Evolutionary conservation across 2,888 invertebrate genomes (phyloP).

Genomic region (Poecilus cupreus): DNA sequence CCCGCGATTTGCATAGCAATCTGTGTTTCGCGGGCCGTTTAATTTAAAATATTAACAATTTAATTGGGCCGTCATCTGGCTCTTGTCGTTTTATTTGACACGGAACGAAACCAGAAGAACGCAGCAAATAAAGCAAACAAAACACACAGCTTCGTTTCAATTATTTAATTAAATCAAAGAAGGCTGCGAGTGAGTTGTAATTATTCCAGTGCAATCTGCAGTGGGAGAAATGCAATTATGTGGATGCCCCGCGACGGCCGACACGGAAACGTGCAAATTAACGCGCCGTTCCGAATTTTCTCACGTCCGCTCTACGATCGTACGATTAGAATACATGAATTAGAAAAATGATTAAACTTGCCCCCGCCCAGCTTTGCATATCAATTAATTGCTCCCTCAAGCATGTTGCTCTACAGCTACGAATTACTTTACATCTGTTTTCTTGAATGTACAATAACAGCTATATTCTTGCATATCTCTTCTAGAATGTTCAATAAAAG

Average conservation of each 20-base stretch:
- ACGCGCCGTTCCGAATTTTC: not conserved
- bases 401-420: too few relatives aligned
- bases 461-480: too few relatives aligned
- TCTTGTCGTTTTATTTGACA: not conserved
- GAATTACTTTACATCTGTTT: not conserved
- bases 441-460: too few relatives aligned
- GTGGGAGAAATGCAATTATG: constrained; percentile 10
- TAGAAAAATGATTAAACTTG: not conserved
- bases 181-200: constrained; percentile 13
- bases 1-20: too few relatives aligned
- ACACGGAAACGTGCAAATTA: constrained; percentile 3
- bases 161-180: constrained; percentile 40
- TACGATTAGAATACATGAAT: constrained; percentile 3
- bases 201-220: constrained; percentile 28
- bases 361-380: too few relatives aligned
- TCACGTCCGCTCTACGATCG: not conserved
- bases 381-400: not conserved
- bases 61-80: not conserved
- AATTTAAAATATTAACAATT: constrained; percentile 13
- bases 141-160: constrained; percentile 17
- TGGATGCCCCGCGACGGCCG: not conserved
- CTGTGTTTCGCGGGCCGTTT: not conserved
- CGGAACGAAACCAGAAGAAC: not conserved
- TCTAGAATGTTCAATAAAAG: too few relatives aligned
- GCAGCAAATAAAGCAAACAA: not conserved